Base-by-base conservation (phyloP, 2,888 invertebrate species). In the Chrysina gloriosa region DNA sequence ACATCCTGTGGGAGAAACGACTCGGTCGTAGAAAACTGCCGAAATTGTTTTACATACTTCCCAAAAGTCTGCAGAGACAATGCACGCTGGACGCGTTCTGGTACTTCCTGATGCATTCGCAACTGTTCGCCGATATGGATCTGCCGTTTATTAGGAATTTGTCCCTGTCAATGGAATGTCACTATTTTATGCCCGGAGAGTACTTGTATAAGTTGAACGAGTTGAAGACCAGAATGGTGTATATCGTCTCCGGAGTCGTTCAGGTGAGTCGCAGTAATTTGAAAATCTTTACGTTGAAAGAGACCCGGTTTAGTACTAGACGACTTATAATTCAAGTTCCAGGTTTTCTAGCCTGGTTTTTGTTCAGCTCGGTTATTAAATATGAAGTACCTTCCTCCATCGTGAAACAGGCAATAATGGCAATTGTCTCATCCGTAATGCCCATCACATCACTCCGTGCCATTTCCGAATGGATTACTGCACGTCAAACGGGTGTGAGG, bases 1-100 rank as follows among this genome's bases (percentile, higher is more conserved):
- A 85, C 79, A 85, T 85, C 73, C 78, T 86, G 1, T 86, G 86
- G 86, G 84, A 85, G 68, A 84, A 85, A 76, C 85, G 85, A 74
- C 84, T 84, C 0, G 86, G 86, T 25, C 84, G 85, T 21, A 84
- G 84, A 56, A 39, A n/a, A 2, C 82, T 84, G 70, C 85, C 85
- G 6, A 82, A 83, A 68, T 73, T 84, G 16, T 79, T 86, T 64
- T 75, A 77, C 29, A 70, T 85, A 4, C 76, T 86, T 9, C 86
- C 86, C 0, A 81, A 81, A 72, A 84, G 85, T 34, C 76, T 86
- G 56, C 84, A 85, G 79, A 85, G 85, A 84, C 86, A 86, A 77
- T 84, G 86, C 50, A 81, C 81, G 72, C 84, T 85, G 70, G 86
- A 86, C 73, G 76, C 86, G 31, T 84, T 84, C 72, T 86, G 86